Evolutionary conservation across 64 coral and sea anemone species (phyloP).

Genomic region (Hydrozoanthus tunicans): DNA sequence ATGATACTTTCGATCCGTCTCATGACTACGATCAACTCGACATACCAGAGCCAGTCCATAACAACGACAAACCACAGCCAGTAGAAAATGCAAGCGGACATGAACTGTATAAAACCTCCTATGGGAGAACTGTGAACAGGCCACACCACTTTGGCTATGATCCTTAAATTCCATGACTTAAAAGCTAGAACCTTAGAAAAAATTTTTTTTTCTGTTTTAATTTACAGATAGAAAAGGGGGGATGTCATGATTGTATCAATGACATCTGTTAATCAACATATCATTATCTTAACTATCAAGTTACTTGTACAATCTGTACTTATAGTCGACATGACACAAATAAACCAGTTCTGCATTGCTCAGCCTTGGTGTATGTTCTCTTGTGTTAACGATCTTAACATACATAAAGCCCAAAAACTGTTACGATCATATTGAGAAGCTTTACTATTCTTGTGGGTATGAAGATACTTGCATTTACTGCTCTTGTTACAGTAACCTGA

Average conservation of each 20-base stretch:
- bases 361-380: too few relatives aligned
- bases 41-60: slow-evolving; percentile 7
- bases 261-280: too few relatives aligned
- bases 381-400: too few relatives aligned
- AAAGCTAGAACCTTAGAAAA: not conserved
- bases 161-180: not conserved
- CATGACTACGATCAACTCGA: slow-evolving; percentile 37
- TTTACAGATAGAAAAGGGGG: too few relatives aligned
- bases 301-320: too few relatives aligned
- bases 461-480: too few relatives aligned
- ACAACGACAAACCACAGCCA: slow-evolving; percentile 35
- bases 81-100: slow-evolving; percentile 10
- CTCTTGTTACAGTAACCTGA: too few relatives aligned
- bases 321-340: too few relatives aligned
- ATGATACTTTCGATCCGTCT: slow-evolving; percentile 24
- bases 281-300: too few relatives aligned
- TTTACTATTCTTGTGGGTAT: not conserved
- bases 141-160: slow-evolving; percentile 37
- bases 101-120: slow-evolving; percentile 37
- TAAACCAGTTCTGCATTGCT: too few relatives aligned
- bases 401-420: not conserved
- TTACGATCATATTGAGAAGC: not conserved
- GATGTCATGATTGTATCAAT: too few relatives aligned
- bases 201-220: too few relatives aligned
- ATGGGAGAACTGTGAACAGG: not conserved